A percentile compares a stretch with the other conserved stretches of the same genome.
Evolutionary conservation across 1,140 invertebrate species (phyloP).

Genomic region (Bradysia coprophila): DNA sequence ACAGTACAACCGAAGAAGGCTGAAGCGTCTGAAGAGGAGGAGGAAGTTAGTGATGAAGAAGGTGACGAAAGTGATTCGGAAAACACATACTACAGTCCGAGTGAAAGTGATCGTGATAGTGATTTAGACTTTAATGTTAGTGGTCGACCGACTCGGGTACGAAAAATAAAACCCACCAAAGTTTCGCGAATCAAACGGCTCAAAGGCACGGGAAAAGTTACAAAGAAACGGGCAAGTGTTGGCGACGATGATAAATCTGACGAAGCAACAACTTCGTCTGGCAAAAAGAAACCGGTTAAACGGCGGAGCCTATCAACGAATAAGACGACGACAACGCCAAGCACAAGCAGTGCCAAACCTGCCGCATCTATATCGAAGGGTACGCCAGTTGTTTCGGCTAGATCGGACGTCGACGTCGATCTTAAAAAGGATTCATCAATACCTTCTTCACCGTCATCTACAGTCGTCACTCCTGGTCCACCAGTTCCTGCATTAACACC

Average conservation of each 20-base stretch:
- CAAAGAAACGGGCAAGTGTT: background rate
- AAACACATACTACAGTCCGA: conserved; percentile 19
- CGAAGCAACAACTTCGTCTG: background rate
- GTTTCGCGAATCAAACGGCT: background rate
- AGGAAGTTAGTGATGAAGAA: conserved; percentile 13
- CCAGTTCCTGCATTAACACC: conserved; percentile 4
- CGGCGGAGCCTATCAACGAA: background rate
- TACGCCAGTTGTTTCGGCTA: background rate
- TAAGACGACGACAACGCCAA: background rate
- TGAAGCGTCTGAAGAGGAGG: conserved; percentile 9
- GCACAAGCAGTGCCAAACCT: background rate
- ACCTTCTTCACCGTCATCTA: too few species aligned
- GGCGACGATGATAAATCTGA: background rate
- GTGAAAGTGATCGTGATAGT: conserved; percentile 21
- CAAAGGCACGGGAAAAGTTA: background rate
- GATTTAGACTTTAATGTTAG: conserved; percentile 20
- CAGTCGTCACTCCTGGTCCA: background rate
- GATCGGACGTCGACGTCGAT: background rate
- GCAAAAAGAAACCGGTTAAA: background rate
- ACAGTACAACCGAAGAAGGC: background rate
- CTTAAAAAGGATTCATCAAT: too few species aligned
- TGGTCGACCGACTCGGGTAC: conserved; percentile 7
- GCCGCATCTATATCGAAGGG: background rate
- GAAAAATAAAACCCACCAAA: background rate
- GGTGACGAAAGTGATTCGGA: conserved; percentile 15